These are phyloP conservation scores for Xiphophorus maculatus DNA, from an alignment of 2,113 vertebrate species.

Conservation along the genomic window DNA sequence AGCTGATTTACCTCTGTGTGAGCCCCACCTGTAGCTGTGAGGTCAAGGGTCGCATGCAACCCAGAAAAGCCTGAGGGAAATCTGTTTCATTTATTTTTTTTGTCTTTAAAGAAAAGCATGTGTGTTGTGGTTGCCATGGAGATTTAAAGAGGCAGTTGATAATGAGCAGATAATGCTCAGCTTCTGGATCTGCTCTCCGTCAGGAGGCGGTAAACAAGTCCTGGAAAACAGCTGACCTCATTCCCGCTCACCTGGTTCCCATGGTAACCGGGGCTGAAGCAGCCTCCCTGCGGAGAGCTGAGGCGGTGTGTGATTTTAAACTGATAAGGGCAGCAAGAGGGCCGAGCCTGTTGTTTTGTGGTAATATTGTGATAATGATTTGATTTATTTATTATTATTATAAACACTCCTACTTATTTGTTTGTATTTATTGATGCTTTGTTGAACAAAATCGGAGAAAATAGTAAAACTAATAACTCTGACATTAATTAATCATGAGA, in stretches of 20 bases:
- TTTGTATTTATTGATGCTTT: too few species aligned
- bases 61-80: not conserved
- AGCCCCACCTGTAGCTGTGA: constrained; percentile 18
- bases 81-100: not conserved
- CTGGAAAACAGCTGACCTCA: constrained; percentile 38
- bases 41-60: constrained; percentile 14
- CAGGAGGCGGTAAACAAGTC: constrained; percentile 42
- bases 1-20: constrained; percentile 38
- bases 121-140: not conserved
- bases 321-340: constrained; percentile 1
- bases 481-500: too few species aligned
- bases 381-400: too few species aligned
- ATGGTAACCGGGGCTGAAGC: constrained; percentile 21
- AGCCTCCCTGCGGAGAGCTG: constrained; percentile 20
- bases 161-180: not conserved
- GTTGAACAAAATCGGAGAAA: too few species aligned
- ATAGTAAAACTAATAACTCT: too few species aligned
- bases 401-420: too few species aligned
- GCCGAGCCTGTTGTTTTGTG: too few species aligned
- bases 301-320: not conserved
- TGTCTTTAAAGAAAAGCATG: not conserved
- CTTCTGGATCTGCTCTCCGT: too few species aligned
- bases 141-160: not conserved
- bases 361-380: too few species aligned
- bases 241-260: constrained; percentile 44